phyloP scores from a whole-genome alignment of 2,113 vertebrate genomes.

The Oncorhynchus nerka region DNA sequence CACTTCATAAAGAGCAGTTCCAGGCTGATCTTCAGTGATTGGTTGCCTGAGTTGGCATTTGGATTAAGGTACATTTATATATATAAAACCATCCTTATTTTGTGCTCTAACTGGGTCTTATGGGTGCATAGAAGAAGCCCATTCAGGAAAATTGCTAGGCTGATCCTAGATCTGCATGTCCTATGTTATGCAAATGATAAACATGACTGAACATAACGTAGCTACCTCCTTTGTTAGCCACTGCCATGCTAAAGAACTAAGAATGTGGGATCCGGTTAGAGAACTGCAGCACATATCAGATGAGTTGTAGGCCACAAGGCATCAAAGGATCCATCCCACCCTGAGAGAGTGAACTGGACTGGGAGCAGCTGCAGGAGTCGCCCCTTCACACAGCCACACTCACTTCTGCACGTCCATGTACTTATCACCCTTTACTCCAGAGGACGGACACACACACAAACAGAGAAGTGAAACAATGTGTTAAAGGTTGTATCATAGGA shows the following conservation, averaged over 20 bases:
- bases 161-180: no score
- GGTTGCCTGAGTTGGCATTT: conserved; percentile 50
- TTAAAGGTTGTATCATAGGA: not conserved
- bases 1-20: conserved; percentile 51
- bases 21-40: conserved; percentile 43
- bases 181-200: no score
- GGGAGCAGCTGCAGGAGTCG: conserved; percentile 34
- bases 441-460: not conserved
- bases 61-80: not conserved
- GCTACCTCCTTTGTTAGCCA: no score
- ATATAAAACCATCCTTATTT: conserved; percentile 10
- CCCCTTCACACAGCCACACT: conserved; percentile 18
- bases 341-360: not conserved
- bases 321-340: not conserved
- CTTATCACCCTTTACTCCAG: conserved; percentile 63
- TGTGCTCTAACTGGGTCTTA: conserved; percentile 33
- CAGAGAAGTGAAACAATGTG: not conserved
- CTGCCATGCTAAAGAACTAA: no score
- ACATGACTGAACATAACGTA: no score
- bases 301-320: not conserved
- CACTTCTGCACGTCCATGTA: conserved; percentile 78
- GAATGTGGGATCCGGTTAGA: no score
- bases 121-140: no score
- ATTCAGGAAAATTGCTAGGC: no score
- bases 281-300: not conserved